Evolutionary conservation across 2,888 invertebrate species (phyloP), one percentile per base, ranked within the genome.

Genomic region (Nezara viridula): DNA sequence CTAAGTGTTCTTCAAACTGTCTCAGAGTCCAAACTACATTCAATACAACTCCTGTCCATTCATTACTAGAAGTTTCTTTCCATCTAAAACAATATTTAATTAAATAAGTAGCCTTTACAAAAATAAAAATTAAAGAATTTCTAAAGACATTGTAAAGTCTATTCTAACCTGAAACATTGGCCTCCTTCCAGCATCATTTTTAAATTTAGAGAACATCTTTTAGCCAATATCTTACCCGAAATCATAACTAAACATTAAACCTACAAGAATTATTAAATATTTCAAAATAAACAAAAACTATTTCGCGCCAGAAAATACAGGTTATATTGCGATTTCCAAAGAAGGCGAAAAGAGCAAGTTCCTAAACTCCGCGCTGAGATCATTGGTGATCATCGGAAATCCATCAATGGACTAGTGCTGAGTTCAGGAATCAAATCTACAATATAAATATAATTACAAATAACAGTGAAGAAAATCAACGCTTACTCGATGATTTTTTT

Each of bases 1-100:
- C 92, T 89, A 97, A 92, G 91, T 93, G 92, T 85, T 94, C 93
- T 44, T 95, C 94, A 90, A 93, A 93, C 93, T 97, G 97, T 88
- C 93, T 94, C 44, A 98, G 93, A 91, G 95, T 95, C 97, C 98
- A 98, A 2, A 97, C 94, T 50, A 94, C 94, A 91, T 95, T 94
- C 7, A 94, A 94, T 92, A 97, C 96, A 10, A 97, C 95, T 10
- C 98, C 98, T 73, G 94, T 94, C 96, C 96, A 97, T 92, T 94
- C 94, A 90, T 94, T 93, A 91, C 93, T 92, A 91, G 93, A 92
- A 77, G 93, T 91, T 89, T 93, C 92, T 89, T 93, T 93, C 96
- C 96, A 96, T 91, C 96, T 96, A 85, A 90, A 89, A 89, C 37
- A 88, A 55, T 55, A 5, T 66, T 6, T 24, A 24, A 37, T n/a